Percentiles rank a stretch among this genome's conserved stretches.
Evolutionary conservation across 2,113 vertebrate species (phyloP).

Genomic region (Amphiprion percula): DNA sequence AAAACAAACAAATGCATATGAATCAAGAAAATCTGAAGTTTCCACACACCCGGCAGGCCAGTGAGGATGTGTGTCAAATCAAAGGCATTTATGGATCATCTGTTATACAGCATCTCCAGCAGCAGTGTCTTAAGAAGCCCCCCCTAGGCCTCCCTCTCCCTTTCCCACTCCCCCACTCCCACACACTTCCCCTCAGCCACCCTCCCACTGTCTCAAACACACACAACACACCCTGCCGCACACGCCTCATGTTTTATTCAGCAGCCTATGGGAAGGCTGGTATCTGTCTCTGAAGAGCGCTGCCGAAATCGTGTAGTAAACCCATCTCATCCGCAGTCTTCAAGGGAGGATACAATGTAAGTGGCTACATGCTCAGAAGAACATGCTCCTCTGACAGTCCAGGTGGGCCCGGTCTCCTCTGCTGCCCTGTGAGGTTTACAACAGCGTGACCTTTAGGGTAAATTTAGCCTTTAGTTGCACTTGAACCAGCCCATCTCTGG

Average conservation of each 20-base stretch:
- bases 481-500: constrained; percentile 19
- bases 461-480: constrained; percentile 52
- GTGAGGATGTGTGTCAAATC: constrained; percentile 73
- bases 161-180: constrained; percentile 10
- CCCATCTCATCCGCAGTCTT: constrained; percentile 68
- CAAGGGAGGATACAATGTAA: constrained; percentile 65
- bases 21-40: constrained; percentile 50
- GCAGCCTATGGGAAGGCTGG: constrained; percentile 73
- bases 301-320: constrained; percentile 71
- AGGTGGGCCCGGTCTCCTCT: constrained; percentile 53
- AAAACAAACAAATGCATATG: constrained; percentile 32
- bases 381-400: constrained; percentile 50
- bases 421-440: constrained; percentile 21
- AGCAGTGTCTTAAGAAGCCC: constrained; percentile 59
- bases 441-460: constrained; percentile 37
- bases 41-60: constrained; percentile 66
- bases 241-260: constrained; percentile 86
- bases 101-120: constrained; percentile 62
- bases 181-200: constrained; percentile 28
- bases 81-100: constrained; percentile 76
- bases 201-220: constrained; percentile 9
- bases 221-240: constrained; percentile 52
- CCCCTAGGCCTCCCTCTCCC: constrained; percentile 23
- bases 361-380: constrained; percentile 60
- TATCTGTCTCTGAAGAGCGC: constrained; percentile 79